Evolutionary conservation across 2,888 invertebrate genomes (phyloP), one percentile per base, ranked within the genome.

Genomic region (Eupithecia subumbrata): DNA sequence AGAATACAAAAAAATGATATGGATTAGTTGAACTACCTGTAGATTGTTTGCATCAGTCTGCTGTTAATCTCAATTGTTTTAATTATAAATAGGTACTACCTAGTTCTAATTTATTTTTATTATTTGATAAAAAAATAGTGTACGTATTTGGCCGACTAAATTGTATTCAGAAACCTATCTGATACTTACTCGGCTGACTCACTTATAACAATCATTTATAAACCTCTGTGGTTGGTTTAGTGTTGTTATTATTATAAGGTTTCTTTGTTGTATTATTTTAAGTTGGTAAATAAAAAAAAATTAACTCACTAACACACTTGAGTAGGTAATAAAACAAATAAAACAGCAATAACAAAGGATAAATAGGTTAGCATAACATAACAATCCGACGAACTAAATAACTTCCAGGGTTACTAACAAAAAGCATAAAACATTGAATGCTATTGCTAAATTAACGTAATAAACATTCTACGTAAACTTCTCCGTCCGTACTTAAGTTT

Each of bases 401-500:
- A 40, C 66, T 66, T n/a, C 40, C 34, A 16, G 34, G 0, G 60
- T 40, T 45, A 43, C 37, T 67, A 40, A 68, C 37, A 68, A 68
- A 43, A 8, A 45, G 12, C 43, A 68, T 68, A 25, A 68, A 68
- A n/a, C 68, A 43, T 40, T 40, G n/a, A 67, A 40, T 16, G 43
- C n/a, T 0, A 68, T 43, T 43, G 68, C 68, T 45, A 68, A 43
- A 68, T 68, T 68, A 43, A 77, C 69, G 25, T 76, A 77, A 78
- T 78, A 74, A 76, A 75, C 72, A 69, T 73, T 68, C 63, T 73
- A 30, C 71, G n/a, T 78, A 76, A 78, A 71, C 71, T 74, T 74
- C 76, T 78, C 77, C 76, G 80, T 73, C 81, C 81, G 79, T 80
- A 81, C 80, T 79, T 78, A 80, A 78, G 79, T 80, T 82, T 80